Base-by-base conservation (phyloP, 2,113 vertebrate species). In the Halcyon malimbica region DNA sequence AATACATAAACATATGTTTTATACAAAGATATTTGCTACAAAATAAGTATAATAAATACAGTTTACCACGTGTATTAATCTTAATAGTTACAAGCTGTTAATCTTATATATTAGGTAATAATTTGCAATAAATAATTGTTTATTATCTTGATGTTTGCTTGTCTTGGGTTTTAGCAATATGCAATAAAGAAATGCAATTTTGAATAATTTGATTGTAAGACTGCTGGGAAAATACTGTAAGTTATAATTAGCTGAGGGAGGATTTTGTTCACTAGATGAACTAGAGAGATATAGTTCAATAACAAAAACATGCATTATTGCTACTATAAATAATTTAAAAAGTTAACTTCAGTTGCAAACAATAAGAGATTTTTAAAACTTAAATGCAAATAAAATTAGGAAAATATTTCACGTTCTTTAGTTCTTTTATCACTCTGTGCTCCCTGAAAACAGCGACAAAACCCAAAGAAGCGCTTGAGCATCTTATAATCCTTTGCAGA, bases 121-220 rank as follows among this genome's bases (percentile, higher is more conserved):
- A 99, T 99, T 99, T 99, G 98, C 98, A 98, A 99, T 99, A 99
- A 99, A 99, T 99, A 99, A 99, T 98, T 99, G 98, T 99, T 99
- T 99, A 99, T 99, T 99, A 99, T 99, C 98, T 97, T 96, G 98
- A 98, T 98, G 97, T 97, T 98, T 98, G 98, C 98, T 98, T 98
- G 98, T 98, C 98, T 98, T 95, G 97, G 98, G 98, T 98, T 98
- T 98, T 99, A 98, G 98, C 98, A 98, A 98, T 98, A 97, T 97
- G 98, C 98, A 98, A 98, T 98, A 98, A 98, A 98, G 98, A 98
- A 98, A 98, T 98, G 98, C 98, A 98, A 98, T 98, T 98, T 98
- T 98, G 98, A 98, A 98, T 98, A 98, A 98, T 98, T 98, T 98
- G 98, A 98, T 98, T 98, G 98, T 98, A 97, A 98, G 98, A 97